Evolutionary conservation across 2,797 vertebrate species (phyloP).

Genomic region (Lacerta viridis): DNA sequence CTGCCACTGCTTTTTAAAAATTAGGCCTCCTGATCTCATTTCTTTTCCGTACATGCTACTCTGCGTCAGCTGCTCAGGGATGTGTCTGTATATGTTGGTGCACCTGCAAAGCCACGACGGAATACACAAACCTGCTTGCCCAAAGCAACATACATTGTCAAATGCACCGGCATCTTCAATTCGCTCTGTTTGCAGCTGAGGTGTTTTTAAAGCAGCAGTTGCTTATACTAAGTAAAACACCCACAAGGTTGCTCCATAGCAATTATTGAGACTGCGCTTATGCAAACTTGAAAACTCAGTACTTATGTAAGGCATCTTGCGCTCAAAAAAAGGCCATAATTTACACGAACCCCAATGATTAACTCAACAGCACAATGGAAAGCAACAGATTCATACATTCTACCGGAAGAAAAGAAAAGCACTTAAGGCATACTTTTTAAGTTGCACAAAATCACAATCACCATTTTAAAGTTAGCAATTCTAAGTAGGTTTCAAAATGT

Average conservation of each 20-base stretch:
- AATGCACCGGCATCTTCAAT: neutral
- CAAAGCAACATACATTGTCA: neutral
- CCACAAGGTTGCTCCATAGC: neutral
- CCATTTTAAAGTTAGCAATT: neutral
- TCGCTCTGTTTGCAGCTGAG: neutral
- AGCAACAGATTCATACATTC: neutral
- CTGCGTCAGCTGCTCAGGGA: neutral
- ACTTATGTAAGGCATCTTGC: neutral
- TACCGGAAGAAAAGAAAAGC: neutral
- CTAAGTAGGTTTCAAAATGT: neutral
- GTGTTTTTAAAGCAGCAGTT: slow-evolving; percentile 1
- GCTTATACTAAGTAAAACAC: neutral
- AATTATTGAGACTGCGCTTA: neutral
- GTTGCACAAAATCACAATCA: neutral
- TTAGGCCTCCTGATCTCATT: slow-evolving; percentile 33
- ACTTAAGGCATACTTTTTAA: neutral
- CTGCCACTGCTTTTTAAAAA: slow-evolving; percentile 27
- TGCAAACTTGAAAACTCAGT: neutral
- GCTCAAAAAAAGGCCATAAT: neutral
- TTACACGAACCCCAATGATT: neutral
- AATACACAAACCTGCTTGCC: neutral
- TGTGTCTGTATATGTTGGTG: neutral
- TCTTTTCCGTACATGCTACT: neutral
- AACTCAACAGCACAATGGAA: neutral
- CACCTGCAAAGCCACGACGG: neutral